These are phyloP conservation scores for Oryzias curvinotus DNA, from an alignment of 2,113 vertebrate genomes.

Conservation along the genomic window DNA sequence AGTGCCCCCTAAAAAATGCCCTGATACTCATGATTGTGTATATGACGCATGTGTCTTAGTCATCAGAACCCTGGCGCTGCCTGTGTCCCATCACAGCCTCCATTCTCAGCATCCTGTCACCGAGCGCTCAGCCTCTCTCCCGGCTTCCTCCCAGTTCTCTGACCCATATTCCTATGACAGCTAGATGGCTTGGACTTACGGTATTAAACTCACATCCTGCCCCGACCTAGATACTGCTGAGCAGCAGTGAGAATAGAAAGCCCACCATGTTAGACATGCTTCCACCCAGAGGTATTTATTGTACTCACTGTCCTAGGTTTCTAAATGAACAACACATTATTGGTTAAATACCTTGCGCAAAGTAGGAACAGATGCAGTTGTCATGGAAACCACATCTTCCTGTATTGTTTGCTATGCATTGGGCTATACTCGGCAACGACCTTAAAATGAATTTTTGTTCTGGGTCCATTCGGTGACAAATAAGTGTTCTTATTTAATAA, in stretches of 20 bases:
- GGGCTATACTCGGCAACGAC: slow-evolving; percentile 72
- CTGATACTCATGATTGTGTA: slow-evolving; percentile 57
- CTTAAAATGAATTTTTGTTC: slow-evolving; percentile 69
- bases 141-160: slow-evolving; percentile 28
- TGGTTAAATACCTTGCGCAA: slow-evolving; percentile 25
- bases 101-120: slow-evolving; percentile 39
- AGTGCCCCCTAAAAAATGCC: slow-evolving; percentile 42
- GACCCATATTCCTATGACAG: slow-evolving; percentile 36
- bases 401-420: slow-evolving; percentile 81
- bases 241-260: slow-evolving; percentile 20
- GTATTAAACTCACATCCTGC: slow-evolving; percentile 31
- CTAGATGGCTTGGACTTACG: slow-evolving; percentile 35
- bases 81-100: slow-evolving; percentile 51
- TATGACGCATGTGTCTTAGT: slow-evolving; percentile 58
- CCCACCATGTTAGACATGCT: slow-evolving; percentile 32
- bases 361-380: slow-evolving; percentile 56
- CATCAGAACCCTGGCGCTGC: slow-evolving; percentile 45
- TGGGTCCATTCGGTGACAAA: slow-evolving; percentile 69
- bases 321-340: slow-evolving; percentile 28
- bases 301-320: slow-evolving; percentile 35
- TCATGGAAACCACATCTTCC: slow-evolving; percentile 57
- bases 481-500: slow-evolving; percentile 79
- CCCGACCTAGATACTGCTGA: slow-evolving; percentile 30
- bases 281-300: slow-evolving; percentile 40
- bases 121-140: slow-evolving; percentile 11